phyloP scores from a whole-genome alignment of 1,140 invertebrate genomes.

The Ephestia elutella region DNA sequence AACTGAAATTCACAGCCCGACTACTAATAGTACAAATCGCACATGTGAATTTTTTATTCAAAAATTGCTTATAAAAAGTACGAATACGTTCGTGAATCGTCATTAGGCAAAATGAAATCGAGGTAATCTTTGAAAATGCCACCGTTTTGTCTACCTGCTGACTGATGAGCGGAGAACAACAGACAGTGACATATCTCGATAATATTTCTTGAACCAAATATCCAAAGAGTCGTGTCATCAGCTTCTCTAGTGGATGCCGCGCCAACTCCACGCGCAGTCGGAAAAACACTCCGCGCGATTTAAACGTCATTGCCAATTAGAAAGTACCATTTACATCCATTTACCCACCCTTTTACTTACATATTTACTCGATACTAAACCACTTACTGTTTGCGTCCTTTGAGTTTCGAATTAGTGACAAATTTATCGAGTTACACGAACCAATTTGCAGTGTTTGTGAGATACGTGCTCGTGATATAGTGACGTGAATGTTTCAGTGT shows the following conservation, averaged over 20 bases:
- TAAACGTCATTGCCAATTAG: constrained; percentile 42
- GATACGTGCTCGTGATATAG: neutral
- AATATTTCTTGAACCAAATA: constrained; percentile 41
- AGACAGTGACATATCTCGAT: constrained; percentile 48
- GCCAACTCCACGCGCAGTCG: constrained; percentile 52
- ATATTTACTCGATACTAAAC: neutral
- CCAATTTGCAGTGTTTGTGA: neutral
- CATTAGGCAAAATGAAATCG: neutral
- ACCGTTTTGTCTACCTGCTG: constrained; percentile 20
- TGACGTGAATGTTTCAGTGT: constrained; percentile 1
- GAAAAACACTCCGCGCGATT: constrained; percentile 48
- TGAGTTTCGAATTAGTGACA: neutral
- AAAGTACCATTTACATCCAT: neutral
- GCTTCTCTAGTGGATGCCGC: constrained; percentile 23
- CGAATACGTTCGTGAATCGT: too few relatives aligned
- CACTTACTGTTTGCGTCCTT: neutral
- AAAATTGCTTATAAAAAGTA: too few relatives aligned
- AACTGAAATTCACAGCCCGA: too few relatives aligned
- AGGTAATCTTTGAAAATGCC: constrained; percentile 4
- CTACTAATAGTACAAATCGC: too few relatives aligned
- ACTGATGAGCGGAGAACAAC: constrained; percentile 20
- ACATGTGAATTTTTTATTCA: too few relatives aligned
- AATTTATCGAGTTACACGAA: constrained; percentile 1
- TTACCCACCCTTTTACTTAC: neutral
- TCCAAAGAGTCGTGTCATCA: constrained; percentile 40